Evolutionary conservation across 2,888 invertebrate species (phyloP).

Genomic region (Parnassius apollo): DNA sequence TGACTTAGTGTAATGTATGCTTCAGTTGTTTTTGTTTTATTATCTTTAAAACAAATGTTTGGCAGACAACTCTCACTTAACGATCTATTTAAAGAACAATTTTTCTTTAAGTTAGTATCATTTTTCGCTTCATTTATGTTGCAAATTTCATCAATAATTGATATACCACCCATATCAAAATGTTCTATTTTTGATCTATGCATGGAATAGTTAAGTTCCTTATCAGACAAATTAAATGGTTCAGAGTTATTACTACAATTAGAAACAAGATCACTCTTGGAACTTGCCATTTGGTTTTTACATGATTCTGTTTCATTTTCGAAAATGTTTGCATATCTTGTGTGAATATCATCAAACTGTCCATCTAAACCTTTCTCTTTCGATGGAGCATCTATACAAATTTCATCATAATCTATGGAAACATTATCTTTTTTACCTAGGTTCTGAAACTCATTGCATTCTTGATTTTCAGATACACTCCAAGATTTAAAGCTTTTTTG

Average conservation of each 20-base stretch:
- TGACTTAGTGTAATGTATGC: constrained; percentile 10
- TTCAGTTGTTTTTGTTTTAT: constrained; percentile 22
- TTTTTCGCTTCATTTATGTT: constrained; percentile 30
- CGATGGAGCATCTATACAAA: constrained; percentile 34
- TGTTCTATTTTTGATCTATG: constrained; percentile 51
- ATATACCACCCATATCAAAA: constrained; percentile 49
- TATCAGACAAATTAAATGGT: constrained; percentile 75
- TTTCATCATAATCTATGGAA: constrained; percentile 68
- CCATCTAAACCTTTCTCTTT: constrained; percentile 16
- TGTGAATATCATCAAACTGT: constrained; percentile 7
- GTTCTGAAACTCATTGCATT: constrained; percentile 32
- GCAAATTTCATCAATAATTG: constrained; percentile 43
- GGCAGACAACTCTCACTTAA: constrained; percentile 42
- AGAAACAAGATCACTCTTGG: constrained; percentile 28
- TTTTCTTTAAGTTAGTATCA: constrained; percentile 15
- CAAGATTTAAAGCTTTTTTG: neutral
- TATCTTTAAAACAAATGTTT: constrained; percentile 38
- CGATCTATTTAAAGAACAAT: constrained; percentile 28
- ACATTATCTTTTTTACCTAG: constrained; percentile 53
- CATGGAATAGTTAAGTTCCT: constrained; percentile 84
- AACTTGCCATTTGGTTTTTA: constrained; percentile 23
- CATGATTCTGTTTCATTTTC: constrained; percentile 10
- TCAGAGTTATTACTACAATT: constrained; percentile 48
- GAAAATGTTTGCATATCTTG: constrained; percentile 11
- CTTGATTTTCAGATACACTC: neutral